A percentile compares a stretch with the other conserved stretches of the same genome.
phyloP scores from a whole-genome alignment of 2,797 vertebrate species.

The Bradypodion pumilum region DNA sequence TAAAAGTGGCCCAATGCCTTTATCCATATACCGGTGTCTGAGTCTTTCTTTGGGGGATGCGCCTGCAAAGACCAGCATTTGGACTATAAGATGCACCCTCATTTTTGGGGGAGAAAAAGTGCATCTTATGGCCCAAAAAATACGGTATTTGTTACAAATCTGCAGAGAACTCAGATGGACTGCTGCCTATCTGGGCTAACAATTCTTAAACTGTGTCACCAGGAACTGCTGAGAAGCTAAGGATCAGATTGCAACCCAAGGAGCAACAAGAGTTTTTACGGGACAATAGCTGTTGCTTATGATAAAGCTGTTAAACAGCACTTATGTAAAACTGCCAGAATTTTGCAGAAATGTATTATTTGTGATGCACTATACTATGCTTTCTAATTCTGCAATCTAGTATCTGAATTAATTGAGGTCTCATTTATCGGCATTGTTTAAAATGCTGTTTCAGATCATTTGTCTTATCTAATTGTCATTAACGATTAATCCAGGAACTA shows the following conservation, averaged over 20 bases:
- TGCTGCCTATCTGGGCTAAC: too few species aligned
- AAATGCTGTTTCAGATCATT: constrained; percentile 58
- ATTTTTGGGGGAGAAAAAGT: too few species aligned
- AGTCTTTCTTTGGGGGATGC: too few species aligned
- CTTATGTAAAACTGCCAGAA: background rate
- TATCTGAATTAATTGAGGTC: constrained; percentile 43
- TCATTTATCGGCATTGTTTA: constrained; percentile 39
- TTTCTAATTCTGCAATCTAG: background rate
- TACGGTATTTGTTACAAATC: too few species aligned
- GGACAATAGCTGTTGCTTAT: background rate
- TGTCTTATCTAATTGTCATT: constrained; percentile 54
- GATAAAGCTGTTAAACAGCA: background rate
- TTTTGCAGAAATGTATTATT: background rate
- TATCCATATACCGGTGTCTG: too few species aligned
- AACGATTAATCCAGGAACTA: constrained; percentile 55
- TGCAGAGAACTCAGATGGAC: too few species aligned
- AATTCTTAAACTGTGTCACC: background rate
- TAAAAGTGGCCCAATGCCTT: too few species aligned
- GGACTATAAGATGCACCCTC: too few species aligned
- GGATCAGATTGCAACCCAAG: background rate
- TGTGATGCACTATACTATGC: background rate
- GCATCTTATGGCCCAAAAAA: too few species aligned
- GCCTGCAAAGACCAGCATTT: too few species aligned
- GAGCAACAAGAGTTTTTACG: background rate
- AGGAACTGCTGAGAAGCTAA: background rate